Evolutionary conservation across 2,888 invertebrate genomes (phyloP).

Genomic region (Hoplodrina ambigua): DNA sequence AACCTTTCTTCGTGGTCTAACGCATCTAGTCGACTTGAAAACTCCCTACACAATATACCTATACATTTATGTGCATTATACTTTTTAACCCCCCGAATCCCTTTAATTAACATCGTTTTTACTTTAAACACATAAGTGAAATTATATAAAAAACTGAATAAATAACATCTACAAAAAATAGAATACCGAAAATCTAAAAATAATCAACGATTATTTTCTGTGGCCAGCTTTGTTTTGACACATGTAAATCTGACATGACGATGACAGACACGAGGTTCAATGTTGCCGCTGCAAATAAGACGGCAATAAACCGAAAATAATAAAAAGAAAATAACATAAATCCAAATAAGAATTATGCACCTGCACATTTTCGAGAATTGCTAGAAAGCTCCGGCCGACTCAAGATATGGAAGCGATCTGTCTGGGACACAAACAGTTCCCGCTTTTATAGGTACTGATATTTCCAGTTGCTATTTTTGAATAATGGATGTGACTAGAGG

Average conservation of each 20-base stretch:
- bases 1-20: slow-evolving; percentile 80
- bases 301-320: not conserved
- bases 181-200: slow-evolving; percentile 55
- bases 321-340: not conserved
- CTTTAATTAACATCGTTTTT: slow-evolving; percentile 67
- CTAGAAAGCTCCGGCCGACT: not conserved
- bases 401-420: not conserved
- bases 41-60: slow-evolving; percentile 58
- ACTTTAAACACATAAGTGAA: slow-evolving; percentile 20
- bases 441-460: not conserved
- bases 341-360: not conserved
- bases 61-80: slow-evolving; percentile 55
- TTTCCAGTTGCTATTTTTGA: not conserved
- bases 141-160: slow-evolving; percentile 18
- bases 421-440: not conserved
- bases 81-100: slow-evolving; percentile 60
- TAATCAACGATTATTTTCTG: slow-evolving; percentile 39
- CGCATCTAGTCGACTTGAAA: slow-evolving; percentile 75
- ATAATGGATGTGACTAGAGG: too few relatives aligned
- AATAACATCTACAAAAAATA: slow-evolving; percentile 37
- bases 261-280: not conserved
- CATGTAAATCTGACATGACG: not conserved
- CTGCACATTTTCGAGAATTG: not conserved
- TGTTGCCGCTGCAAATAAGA: slow-evolving; percentile 32
- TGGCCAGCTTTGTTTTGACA: slow-evolving; percentile 53